Percentiles rank a stretch among this genome's conserved stretches.
Conservation (phyloP, 1,140 invertebrate species). For the Nebria ingens region DNA sequence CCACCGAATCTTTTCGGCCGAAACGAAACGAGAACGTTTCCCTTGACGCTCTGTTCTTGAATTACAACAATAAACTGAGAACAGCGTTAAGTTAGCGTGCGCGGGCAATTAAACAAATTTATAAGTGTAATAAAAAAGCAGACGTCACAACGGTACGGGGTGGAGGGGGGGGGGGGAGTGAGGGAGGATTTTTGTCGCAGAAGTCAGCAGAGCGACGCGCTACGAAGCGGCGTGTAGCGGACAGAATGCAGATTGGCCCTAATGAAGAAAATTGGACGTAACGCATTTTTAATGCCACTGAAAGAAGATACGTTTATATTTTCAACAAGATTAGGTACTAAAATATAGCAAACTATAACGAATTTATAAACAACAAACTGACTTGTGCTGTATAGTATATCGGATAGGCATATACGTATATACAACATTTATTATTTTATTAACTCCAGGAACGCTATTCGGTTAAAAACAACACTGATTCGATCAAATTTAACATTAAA, state of each 20-base stretch:
- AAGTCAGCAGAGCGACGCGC: too few species aligned
- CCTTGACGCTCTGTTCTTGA: background rate
- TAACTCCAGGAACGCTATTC: too few species aligned
- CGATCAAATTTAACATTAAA: too few species aligned
- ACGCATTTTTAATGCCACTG: slow-evolving; percentile 29
- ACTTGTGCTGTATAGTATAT: too few species aligned
- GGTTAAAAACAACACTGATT: too few species aligned
- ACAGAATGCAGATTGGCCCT: slow-evolving; percentile 29
- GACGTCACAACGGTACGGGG: background rate
- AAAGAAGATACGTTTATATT: too few species aligned
- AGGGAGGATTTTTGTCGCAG: background rate
- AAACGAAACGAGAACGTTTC: background rate
- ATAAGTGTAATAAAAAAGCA: slow-evolving; percentile 29
- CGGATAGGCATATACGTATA: too few species aligned
- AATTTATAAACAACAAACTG: too few species aligned
- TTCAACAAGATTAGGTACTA: background rate
- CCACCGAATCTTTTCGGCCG: background rate
- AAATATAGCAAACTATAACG: background rate
- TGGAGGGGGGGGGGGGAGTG: background rate
- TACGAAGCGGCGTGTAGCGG: slow-evolving; percentile 20
- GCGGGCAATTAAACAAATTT: slow-evolving; percentile 30
- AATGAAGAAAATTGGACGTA: slow-evolving; percentile 32
- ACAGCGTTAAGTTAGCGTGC: slow-evolving; percentile 1
- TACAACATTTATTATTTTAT: too few species aligned
- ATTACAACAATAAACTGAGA: slow-evolving; percentile 6